These are phyloP conservation scores for Phenganax stokvisi DNA, from an alignment of 92 coral and sea anemone species.

Conservation along the genomic window DNA sequence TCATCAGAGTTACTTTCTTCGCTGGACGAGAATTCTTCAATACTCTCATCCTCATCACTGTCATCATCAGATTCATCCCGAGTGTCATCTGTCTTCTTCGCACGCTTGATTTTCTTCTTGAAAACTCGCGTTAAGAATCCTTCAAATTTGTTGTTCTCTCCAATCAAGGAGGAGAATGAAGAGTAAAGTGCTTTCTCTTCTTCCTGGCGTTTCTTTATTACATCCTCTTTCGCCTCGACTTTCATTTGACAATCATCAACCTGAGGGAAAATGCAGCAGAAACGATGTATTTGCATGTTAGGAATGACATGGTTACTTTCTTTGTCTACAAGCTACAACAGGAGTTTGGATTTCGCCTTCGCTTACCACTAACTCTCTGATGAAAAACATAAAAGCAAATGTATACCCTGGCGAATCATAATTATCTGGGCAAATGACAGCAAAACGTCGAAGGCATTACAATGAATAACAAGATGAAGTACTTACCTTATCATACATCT, in stretches of 20 bases:
- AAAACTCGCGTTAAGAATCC: conserved; percentile 86
- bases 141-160: conserved; percentile 98
- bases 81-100: conserved; percentile 82
- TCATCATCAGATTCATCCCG: conserved; percentile 91
- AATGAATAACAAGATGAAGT: background rate
- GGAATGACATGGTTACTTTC: background rate
- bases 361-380: too few relatives aligned
- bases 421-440: background rate
- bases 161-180: conserved; percentile 79
- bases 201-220: conserved; percentile 84
- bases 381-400: background rate
- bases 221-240: conserved; percentile 82
- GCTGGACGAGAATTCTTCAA: conserved; percentile 91
- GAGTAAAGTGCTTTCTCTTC: conserved; percentile 85
- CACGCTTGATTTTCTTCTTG: conserved; percentile 92
- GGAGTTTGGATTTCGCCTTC: too few relatives aligned
- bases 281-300: background rate
- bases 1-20: conserved; percentile 94
- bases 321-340: too few relatives aligned
- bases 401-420: background rate
- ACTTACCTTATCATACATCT: conserved; percentile 91
- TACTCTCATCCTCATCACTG: conserved; percentile 95
- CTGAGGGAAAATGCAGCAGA: conserved; percentile 34
- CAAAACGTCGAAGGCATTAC: background rate
- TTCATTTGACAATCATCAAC: conserved; percentile 92